Conservation (phyloP, 2,113 vertebrate species). For the Panthera uncia region DNA sequence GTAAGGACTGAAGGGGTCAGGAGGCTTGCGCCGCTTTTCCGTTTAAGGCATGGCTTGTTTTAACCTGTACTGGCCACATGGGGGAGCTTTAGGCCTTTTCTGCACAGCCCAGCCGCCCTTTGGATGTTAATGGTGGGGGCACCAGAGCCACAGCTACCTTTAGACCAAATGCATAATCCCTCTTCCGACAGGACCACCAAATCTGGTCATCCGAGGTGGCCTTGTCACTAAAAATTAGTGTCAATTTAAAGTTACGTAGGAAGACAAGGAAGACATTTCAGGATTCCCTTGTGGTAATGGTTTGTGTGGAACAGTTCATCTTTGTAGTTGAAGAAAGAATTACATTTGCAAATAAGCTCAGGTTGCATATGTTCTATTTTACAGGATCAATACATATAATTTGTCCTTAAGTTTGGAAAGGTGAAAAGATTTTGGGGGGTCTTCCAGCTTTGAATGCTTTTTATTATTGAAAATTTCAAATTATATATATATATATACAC, state of each 20-base stretch:
- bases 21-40: accelerated
- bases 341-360: not conserved
- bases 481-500: not conserved
- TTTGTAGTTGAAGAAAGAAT: not conserved
- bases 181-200: not conserved
- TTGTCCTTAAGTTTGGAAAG: not conserved
- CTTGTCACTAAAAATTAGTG: slow-evolving; percentile 14
- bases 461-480: not conserved
- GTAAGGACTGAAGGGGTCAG: too few relatives aligned
- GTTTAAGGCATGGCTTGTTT: not conserved
- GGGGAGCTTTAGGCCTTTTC: slow-evolving; percentile 57
- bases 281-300: not conserved
- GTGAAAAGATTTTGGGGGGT: not conserved
- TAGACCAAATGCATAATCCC: not conserved
- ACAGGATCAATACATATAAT: not conserved
- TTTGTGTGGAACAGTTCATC: not conserved
- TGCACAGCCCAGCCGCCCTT: not conserved
- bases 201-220: not conserved
- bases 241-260: not conserved
- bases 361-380: not conserved
- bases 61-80: slow-evolving; percentile 25
- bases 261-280: not conserved
- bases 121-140: accelerated
- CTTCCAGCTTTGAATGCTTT: not conserved
- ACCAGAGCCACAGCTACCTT: not conserved